Percentiles rank a stretch among this genome's conserved stretches.
These are phyloP conservation scores for Pardalotus punctatus DNA, from an alignment of 2,113 vertebrate species.

Conservation along the genomic window DNA sequence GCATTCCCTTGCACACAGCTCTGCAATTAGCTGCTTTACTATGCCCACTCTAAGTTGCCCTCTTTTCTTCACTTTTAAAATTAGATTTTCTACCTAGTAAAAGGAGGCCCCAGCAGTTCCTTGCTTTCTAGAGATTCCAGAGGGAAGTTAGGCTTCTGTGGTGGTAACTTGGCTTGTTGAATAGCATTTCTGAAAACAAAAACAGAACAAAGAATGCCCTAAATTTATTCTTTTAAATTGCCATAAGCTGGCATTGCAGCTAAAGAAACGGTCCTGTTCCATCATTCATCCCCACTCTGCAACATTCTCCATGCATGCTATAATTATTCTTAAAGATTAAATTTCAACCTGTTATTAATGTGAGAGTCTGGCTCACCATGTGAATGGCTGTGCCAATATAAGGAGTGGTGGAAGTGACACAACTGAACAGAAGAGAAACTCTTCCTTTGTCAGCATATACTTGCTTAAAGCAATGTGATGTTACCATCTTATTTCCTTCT, in stretches of 20 bases:
- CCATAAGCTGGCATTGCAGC: not conserved
- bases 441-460: not conserved
- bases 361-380: not conserved
- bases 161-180: constrained; percentile 60
- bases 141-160: constrained; percentile 68
- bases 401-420: not conserved
- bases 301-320: not conserved
- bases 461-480: not conserved
- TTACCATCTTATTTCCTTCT: not conserved
- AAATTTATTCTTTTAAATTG: not conserved
- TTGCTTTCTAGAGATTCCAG: constrained; percentile 46
- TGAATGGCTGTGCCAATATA: not conserved
- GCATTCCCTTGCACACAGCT: not conserved
- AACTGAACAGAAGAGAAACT: not conserved
- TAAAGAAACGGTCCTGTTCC: not conserved
- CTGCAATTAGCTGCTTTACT: not conserved
- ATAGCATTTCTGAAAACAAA: constrained; percentile 44
- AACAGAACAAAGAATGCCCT: not conserved
- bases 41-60: not conserved
- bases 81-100: not conserved
- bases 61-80: not conserved
- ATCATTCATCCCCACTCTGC: not conserved
- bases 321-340: not conserved
- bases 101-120: not conserved
- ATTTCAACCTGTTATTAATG: not conserved